Evolutionary conservation across 1,140 invertebrate genomes (phyloP).

Genomic region (Akabosia matsudoensis): DNA sequence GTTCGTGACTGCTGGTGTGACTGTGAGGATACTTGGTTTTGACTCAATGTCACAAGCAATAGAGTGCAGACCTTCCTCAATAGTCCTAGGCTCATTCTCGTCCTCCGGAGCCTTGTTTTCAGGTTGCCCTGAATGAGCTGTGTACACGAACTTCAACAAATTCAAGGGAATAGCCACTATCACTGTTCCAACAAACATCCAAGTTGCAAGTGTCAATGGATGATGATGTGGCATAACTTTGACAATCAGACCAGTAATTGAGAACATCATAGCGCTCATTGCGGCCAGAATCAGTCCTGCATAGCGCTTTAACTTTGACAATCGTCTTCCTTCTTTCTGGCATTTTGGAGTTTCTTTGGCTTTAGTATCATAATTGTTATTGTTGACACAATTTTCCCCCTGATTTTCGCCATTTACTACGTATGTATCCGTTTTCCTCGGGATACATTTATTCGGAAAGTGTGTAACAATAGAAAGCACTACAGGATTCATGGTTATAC

Average conservation of each 20-base stretch:
- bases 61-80: background rate
- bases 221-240: conserved; percentile 29
- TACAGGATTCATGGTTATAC: conserved; percentile 8
- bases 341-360: background rate
- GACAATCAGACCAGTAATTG: conserved; percentile 27
- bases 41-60: background rate
- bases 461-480: background rate
- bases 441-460: conserved; percentile 14
- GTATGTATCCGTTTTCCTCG: background rate
- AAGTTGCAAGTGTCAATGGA: conserved; percentile 20
- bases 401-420: background rate
- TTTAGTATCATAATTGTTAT: background rate
- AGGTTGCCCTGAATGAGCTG: background rate
- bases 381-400: background rate
- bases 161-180: conserved; percentile 21
- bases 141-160: background rate
- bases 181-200: conserved; percentile 21
- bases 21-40: background rate
- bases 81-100: background rate
- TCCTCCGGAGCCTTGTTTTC: background rate
- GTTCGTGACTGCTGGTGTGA: background rate
- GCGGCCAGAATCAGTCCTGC: conserved; percentile 25
- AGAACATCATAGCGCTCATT: conserved; percentile 28
- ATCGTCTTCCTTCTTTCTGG: background rate
- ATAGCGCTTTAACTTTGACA: conserved; percentile 16